phyloP scores from a whole-genome alignment of 2,888 invertebrate species.

The Petrolisthes manimaculis region DNA sequence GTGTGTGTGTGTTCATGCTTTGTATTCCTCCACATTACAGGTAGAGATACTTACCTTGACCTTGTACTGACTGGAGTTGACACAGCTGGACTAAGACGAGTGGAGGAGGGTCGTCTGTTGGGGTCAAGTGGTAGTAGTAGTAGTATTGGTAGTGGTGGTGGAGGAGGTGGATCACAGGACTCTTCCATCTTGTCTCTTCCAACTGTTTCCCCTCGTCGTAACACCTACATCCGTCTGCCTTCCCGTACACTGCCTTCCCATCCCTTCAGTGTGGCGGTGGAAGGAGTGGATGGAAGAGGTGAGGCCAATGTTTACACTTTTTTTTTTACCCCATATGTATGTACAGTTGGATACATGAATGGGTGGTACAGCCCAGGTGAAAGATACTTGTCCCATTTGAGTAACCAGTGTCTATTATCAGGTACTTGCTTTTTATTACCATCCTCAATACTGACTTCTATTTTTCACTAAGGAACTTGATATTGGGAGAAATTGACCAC shows the following conservation, averaged over 20 bases:
- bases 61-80: conserved; percentile 44
- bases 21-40: conserved; percentile 6
- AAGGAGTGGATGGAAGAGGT: conserved; percentile 38
- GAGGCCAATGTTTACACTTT: background rate
- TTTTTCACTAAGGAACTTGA: too few species aligned
- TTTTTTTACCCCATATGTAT: background rate
- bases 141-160: background rate
- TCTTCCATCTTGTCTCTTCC: background rate
- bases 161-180: too few species aligned
- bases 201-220: conserved; percentile 32
- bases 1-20: background rate
- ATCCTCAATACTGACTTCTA: too few species aligned
- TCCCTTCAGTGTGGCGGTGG: conserved; percentile 36
- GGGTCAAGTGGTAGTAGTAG: background rate
- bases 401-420: too few species aligned
- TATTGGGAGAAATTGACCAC: too few species aligned
- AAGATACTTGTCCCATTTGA: too few species aligned
- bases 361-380: too few species aligned
- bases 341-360: too few species aligned
- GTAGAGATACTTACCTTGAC: conserved; percentile 36
- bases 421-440: too few species aligned
- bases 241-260: background rate
- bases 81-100: conserved; percentile 29
- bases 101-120: conserved; percentile 16
- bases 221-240: conserved; percentile 45